phyloP scores from a whole-genome alignment of 2,888 invertebrate species.

The Drosophila sordidula region DNA sequence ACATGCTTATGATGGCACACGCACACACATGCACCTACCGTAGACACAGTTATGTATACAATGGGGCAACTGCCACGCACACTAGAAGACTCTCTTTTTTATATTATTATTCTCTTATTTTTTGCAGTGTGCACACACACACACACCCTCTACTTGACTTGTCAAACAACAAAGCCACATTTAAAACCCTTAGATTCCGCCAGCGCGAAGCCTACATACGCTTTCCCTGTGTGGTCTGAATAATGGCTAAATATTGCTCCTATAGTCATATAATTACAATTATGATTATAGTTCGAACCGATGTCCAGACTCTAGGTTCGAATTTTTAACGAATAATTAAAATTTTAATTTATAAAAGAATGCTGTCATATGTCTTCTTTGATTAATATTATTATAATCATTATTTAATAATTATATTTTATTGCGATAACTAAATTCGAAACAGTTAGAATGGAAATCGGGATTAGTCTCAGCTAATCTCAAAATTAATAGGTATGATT shows the following conservation, averaged over 20 bases:
- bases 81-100: slow-evolving; percentile 41
- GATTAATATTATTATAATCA: too few relatives aligned
- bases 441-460: too few relatives aligned
- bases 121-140: slow-evolving; percentile 11
- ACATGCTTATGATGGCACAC: slow-evolving; percentile 34
- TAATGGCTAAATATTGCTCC: not conserved
- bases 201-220: slow-evolving; percentile 6
- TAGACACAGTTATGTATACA: slow-evolving; percentile 39
- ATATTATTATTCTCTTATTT: slow-evolving; percentile 30
- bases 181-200: slow-evolving; percentile 4
- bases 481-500: too few relatives aligned
- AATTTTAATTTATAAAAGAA: too few relatives aligned
- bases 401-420: too few relatives aligned
- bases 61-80: slow-evolving; percentile 33
- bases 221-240: not conserved
- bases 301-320: too few relatives aligned
- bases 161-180: slow-evolving; percentile 53
- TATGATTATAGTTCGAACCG: not conserved
- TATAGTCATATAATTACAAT: not conserved
- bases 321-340: too few relatives aligned
- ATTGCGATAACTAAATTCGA: too few relatives aligned
- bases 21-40: not conserved
- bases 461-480: too few relatives aligned
- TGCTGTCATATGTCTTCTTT: too few relatives aligned
- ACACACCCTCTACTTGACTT: slow-evolving; percentile 69